Percentiles rank a stretch among this genome's conserved stretches.
Conservation (phyloP, 1,140 invertebrate species). For the Acyrthosiphon pisum region DNA sequence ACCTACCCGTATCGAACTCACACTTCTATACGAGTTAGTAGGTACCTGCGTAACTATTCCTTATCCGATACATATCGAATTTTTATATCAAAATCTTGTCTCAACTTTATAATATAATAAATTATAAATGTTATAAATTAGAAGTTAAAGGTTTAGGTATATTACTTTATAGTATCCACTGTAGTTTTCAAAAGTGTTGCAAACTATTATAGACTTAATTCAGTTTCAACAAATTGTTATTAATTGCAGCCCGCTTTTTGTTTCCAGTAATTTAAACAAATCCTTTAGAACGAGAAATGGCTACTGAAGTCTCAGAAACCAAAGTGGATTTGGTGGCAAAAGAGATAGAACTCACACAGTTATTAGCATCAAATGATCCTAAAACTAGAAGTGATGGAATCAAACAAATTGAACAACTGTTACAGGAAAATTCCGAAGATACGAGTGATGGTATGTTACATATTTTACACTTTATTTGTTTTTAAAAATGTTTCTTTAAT, state of each 20-base stretch:
- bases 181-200: neutral
- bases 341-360: constrained; percentile 32
- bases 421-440: neutral
- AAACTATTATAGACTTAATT: neutral
- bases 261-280: neutral
- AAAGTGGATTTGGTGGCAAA: neutral
- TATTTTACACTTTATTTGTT: neutral
- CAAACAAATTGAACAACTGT: constrained; percentile 21
- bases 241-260: neutral
- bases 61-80: no score
- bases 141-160: no score
- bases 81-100: no score
- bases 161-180: no score
- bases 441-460: neutral
- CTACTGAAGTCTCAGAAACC: neutral
- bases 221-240: neutral
- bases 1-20: no score
- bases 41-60: no score
- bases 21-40: no score
- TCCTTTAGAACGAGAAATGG: neutral
- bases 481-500: no score
- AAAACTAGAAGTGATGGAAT: constrained; percentile 37
- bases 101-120: no score
- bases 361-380: constrained; percentile 36
- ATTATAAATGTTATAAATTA: no score